Evolutionary conservation across 2,888 invertebrate genomes (phyloP).

Genomic region (Heliconius ismenius): DNA sequence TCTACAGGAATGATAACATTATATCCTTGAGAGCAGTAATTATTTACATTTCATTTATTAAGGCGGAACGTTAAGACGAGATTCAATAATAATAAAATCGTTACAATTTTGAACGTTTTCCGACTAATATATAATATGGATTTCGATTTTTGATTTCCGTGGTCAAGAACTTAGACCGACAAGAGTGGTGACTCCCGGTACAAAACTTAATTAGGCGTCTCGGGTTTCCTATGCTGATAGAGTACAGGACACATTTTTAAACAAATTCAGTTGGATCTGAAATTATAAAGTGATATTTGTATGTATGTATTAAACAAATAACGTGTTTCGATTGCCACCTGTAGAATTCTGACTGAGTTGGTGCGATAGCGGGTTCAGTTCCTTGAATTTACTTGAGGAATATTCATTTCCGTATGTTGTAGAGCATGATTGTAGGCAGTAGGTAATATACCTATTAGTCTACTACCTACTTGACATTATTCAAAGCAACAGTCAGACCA

Average conservation of each 20-base stretch:
- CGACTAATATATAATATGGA: no score
- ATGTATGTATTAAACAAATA: neutral
- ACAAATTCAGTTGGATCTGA: neutral
- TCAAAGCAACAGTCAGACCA: no score
- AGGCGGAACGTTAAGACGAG: conserved; percentile 7
- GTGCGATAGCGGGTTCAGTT: neutral
- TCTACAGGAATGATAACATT: neutral
- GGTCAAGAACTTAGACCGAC: no score
- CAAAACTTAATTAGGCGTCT: neutral
- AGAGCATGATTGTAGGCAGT: no score
- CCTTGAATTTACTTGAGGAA: no score
- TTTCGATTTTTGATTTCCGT: no score
- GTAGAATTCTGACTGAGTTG: neutral
- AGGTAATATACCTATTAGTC: no score
- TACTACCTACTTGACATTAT: no score
- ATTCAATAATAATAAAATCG: conserved; percentile 18
- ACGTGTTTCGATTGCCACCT: neutral
- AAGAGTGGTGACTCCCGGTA: no score
- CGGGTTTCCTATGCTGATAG: neutral
- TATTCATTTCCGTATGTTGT: no score
- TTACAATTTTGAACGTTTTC: no score
- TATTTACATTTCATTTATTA: conserved; percentile 15
- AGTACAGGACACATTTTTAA: neutral
- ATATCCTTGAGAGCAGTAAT: neutral
- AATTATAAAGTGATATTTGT: neutral